Base-by-base conservation (phyloP, 2,888 invertebrate species). In the Eristalis arbustorum region DNA sequence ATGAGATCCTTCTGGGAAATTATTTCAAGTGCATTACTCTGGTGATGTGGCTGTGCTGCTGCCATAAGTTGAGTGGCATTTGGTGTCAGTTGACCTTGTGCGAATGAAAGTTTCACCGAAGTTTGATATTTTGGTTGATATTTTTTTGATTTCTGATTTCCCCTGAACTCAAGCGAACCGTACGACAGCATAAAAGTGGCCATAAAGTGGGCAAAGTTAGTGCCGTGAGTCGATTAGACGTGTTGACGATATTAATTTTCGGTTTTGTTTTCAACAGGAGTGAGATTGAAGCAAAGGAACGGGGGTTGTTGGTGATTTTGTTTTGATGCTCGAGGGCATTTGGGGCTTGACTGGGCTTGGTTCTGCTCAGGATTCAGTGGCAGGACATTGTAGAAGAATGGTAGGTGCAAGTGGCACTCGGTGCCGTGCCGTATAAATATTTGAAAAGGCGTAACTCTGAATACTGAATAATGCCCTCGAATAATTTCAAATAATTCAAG, bases 1-100 rank as follows among this genome's bases (percentile, higher is more conserved):
- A 40, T 37, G 37, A 23, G n/a, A 14, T 14, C 37, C 71, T 71
- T 71, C 37, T 23, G 71, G 68, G 71, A 71, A 61, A 71, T 71
- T 61, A 71, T 71, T 28, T 25, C 11, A 61, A 71, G 71, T 61
- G 25, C 71, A 71, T 61, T 69, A 69, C 34, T 56, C 0, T 28
- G 2, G 13, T 13, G 25, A n/a, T 66, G 42, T 67, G 4, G 57
- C 31, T 31, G 56, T 57, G 49, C 18, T 18, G 6, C 5, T 49
- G 49, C 18, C 18, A 49, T 18, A 49, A 49, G 18, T 49, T 49
- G 49, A 49, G 49, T 8, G 49, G 49, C 49, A 18, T 49, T 49
- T 18, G 18, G 49, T 49, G 49, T 18, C 49, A 49, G 49, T 10
- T 18, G 49, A 49, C 49, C 49, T 49, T 49, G 49, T 49, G 49